Base-by-base conservation (phyloP, 2,797 vertebrate genomes). In the Channa striata region DNA sequence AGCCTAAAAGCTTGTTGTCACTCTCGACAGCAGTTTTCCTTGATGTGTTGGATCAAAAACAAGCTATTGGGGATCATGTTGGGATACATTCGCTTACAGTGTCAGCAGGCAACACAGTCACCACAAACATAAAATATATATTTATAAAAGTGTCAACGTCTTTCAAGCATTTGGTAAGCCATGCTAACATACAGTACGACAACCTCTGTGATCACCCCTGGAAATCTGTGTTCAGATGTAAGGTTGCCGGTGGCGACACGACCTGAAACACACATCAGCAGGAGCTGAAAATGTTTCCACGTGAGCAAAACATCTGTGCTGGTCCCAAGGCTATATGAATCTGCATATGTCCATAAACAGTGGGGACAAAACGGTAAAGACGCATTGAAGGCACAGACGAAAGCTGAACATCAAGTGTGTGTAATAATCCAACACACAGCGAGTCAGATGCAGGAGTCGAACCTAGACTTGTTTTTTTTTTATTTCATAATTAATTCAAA, bases 11-110 rank as follows among this genome's bases (percentile, higher is more conserved):
- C 30, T 47, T 34, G 17, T 16, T 13, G 43, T 6, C 2, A 11
- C 39, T 25, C 43, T 9, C 30, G 1, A 16, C 53, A 25, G 59
- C 68, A 54, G 42, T n/a, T 59, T 59, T 6, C 16, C 52, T 58
- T 33, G 20, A 44, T 36, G 39, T 51, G 60, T 57, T 50, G 11
- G 30, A 47, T 51, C 21, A 56, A 48, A 46, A 58, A 33, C 30
- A 2, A 12, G 2, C 36, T 3, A 47, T 33, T 47, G 8, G 1
- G n/a, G 33, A 34, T 7, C 21, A 6, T 48, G 34, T 21, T 5
- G 25, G 19, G 33, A 25, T 13, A 20, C 6, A n/a, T 23, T 25
- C 34, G 19, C 36, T 19, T 37, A 11, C 17, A 44, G 17, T 42
- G 17, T 7, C 17, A 44, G 44, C 44, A 46, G n/a, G 2, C n/a